Conservation (phyloP, 1,140 invertebrate species). For the Cydia fagiglandana region DNA sequence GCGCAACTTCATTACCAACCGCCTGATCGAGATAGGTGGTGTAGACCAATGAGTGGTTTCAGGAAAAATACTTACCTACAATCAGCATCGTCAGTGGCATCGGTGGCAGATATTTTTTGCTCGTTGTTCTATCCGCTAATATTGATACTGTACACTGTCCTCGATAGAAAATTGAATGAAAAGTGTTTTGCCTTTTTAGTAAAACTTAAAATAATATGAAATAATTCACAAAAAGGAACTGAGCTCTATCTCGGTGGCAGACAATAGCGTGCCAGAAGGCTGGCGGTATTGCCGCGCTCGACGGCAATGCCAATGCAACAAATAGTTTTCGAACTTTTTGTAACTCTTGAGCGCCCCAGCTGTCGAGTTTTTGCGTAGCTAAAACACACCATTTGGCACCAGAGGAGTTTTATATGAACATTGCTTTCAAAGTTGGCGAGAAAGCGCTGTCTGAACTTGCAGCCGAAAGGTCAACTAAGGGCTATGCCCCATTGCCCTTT, state of each 20-base stretch:
- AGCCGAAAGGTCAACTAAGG: neutral
- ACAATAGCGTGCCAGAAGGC: neutral
- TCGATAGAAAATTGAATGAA: no score
- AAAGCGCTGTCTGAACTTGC: neutral
- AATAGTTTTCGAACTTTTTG: neutral
- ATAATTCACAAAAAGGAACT: neutral
- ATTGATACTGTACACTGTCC: no score
- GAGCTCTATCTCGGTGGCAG: neutral
- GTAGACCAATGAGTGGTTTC: no score
- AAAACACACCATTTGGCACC: conserved; percentile 6
- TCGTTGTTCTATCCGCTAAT: no score
- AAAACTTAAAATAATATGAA: no score
- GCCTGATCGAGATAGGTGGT: no score
- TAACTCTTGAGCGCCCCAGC: neutral
- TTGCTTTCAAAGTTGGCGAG: neutral
- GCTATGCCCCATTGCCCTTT: neutral
- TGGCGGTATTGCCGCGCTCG: neutral
- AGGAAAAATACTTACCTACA: no score
- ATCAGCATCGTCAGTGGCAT: no score
- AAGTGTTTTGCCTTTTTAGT: no score
- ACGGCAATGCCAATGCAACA: neutral
- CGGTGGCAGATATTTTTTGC: no score
- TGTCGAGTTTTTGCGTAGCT: conserved; percentile 4
- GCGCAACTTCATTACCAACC: no score
- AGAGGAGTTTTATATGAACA: neutral